Evolutionary conservation across 2,888 invertebrate genomes (phyloP).

Genomic region (Microplitis manilae): DNA sequence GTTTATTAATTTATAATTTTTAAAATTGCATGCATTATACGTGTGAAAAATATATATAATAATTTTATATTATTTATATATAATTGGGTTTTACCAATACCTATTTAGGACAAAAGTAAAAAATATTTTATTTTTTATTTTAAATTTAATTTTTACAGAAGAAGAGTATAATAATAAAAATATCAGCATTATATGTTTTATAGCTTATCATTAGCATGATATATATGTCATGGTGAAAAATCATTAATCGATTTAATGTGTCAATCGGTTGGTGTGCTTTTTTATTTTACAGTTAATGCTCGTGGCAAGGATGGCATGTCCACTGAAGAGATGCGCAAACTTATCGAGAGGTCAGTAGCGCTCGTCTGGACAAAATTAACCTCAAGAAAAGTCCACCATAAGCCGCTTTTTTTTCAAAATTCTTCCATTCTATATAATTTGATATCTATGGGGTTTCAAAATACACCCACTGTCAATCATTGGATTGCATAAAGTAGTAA

Average conservation of each 20-base stretch:
- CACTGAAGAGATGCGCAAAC: constrained; percentile 97
- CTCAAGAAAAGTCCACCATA: constrained; percentile 4
- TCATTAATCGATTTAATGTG: constrained; percentile 72
- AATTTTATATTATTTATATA: constrained; percentile 2
- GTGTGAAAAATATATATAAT: not conserved
- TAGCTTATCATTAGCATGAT: constrained; percentile 11
- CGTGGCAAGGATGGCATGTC: constrained; percentile 92
- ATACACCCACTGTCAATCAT: not conserved
- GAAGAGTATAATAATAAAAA: not conserved
- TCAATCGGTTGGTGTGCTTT: constrained; percentile 74
- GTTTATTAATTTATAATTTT: not conserved
- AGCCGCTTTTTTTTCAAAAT: constrained; percentile 6
- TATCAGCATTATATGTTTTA: not conserved
- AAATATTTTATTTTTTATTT: not conserved
- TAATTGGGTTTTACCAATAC: not conserved
- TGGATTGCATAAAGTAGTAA: not conserved
- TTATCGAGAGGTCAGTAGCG: constrained; percentile 93
- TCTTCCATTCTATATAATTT: not conserved
- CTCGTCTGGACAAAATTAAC: constrained; percentile 48
- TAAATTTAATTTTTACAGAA: not conserved
- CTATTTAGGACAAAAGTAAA: not conserved
- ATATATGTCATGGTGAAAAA: constrained; percentile 50
- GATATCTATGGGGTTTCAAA: not conserved
- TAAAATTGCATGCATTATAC: not conserved
- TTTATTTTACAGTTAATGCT: constrained; percentile 76